These are phyloP conservation scores for Intellagama lesueurii DNA, from an alignment of 2,797 vertebrate genomes.

Conservation along the genomic window DNA sequence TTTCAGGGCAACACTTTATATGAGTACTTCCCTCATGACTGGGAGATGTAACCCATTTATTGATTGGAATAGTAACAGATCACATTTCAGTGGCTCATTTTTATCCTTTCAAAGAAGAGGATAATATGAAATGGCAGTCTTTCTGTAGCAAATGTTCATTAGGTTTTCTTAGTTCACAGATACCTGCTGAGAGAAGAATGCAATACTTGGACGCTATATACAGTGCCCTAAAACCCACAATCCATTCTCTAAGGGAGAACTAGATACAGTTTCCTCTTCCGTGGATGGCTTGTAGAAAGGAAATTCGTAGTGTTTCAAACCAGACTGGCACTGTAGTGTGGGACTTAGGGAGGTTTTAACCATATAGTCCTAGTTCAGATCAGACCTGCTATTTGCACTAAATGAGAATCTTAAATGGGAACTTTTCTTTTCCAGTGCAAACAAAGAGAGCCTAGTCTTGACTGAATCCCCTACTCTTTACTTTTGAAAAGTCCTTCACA, in stretches of 20 bases:
- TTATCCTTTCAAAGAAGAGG: not conserved
- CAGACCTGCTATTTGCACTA: not conserved
- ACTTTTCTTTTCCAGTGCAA: not conserved
- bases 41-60: not conserved
- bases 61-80: not conserved
- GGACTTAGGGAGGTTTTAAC: not conserved
- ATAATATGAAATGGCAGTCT: not conserved
- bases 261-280: not conserved
- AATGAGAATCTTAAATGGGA: not conserved
- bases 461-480: not conserved
- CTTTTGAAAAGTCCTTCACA: not conserved
- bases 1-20: not conserved
- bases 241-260: too few relatives aligned
- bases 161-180: not conserved
- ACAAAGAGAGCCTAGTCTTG: not conserved
- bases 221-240: not conserved
- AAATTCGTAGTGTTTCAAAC: not conserved
- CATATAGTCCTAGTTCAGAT: not conserved
- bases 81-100: not conserved
- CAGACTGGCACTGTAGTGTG: too few relatives aligned
- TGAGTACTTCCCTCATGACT: not conserved
- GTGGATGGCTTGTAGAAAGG: not conserved
- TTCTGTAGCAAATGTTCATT: not conserved
- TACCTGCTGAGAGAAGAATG: not conserved
- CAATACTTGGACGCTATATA: not conserved